These are phyloP conservation scores for Microplitis demolitor DNA, from an alignment of 1,140 invertebrate species.

Conservation along the genomic window DNA sequence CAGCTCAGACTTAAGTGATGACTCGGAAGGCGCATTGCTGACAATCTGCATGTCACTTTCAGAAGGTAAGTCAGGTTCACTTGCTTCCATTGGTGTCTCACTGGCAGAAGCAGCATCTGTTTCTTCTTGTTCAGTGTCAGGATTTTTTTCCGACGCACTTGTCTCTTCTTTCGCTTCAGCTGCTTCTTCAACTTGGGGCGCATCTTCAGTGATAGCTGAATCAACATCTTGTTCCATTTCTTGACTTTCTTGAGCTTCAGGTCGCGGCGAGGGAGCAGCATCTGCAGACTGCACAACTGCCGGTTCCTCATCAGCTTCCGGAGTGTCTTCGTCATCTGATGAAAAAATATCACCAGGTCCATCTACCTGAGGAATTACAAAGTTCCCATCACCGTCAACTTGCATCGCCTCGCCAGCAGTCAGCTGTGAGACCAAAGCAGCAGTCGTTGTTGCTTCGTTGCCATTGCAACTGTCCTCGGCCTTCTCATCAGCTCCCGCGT, in stretches of 20 bases:
- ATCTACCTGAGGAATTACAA: slow-evolving; percentile 58
- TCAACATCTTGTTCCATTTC: slow-evolving; percentile 51
- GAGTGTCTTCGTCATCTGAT: slow-evolving; percentile 44
- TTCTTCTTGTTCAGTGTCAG: slow-evolving; percentile 23
- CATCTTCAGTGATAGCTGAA: slow-evolving; percentile 20
- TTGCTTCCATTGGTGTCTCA: slow-evolving; percentile 21
- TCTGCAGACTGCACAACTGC: slow-evolving; percentile 24
- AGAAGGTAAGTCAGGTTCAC: slow-evolving; percentile 28
- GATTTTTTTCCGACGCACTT: not conserved
- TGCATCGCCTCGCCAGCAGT: slow-evolving; percentile 52
- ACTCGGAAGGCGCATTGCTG: slow-evolving; percentile 15
- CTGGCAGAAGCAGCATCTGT: slow-evolving; percentile 14
- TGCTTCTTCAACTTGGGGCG: slow-evolving; percentile 17
- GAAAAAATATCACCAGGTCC: slow-evolving; percentile 49
- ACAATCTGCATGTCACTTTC: slow-evolving; percentile 35
- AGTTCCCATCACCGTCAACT: slow-evolving; percentile 56
- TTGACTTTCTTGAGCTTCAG: slow-evolving; percentile 28
- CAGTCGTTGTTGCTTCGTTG: slow-evolving; percentile 45
- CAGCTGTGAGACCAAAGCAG: slow-evolving; percentile 47
- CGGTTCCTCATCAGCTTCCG: slow-evolving; percentile 37
- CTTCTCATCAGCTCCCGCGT: slow-evolving; percentile 42
- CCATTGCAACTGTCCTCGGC: slow-evolving; percentile 57
- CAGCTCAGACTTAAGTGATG: slow-evolving; percentile 19
- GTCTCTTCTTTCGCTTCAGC: slow-evolving; percentile 24
- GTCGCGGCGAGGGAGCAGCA: slow-evolving; percentile 3